phyloP scores from a whole-genome alignment of 2,113 vertebrate genomes.

The Leuciscus idus region DNA sequence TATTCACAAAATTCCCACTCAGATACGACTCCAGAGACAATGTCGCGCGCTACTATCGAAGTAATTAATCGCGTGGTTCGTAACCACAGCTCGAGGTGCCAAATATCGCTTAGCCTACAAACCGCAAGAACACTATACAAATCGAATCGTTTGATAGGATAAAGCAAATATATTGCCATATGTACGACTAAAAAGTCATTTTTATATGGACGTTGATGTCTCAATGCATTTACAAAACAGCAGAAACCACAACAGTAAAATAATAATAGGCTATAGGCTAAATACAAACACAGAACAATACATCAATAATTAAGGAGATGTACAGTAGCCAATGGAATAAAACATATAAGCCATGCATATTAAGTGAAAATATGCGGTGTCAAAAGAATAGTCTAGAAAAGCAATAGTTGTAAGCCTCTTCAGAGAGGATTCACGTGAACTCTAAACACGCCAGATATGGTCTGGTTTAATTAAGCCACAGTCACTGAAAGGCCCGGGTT shows the following conservation, averaged over 20 bases:
- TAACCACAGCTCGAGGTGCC: not conserved
- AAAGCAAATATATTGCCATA: not conserved
- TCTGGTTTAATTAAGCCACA: slow-evolving; percentile 44
- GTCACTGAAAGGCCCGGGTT: slow-evolving; percentile 76
- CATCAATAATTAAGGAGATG: no score
- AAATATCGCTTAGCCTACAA: not conserved
- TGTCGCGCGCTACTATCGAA: not conserved
- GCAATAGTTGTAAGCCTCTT: slow-evolving; percentile 8
- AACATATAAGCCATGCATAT: no score
- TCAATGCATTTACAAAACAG: not conserved
- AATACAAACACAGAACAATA: not conserved
- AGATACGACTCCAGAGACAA: slow-evolving; percentile 43
- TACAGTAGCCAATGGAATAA: not conserved
- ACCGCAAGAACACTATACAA: not conserved
- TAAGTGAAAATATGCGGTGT: not conserved
- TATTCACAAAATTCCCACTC: slow-evolving; percentile 44
- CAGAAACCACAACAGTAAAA: not conserved
- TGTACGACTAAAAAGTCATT: not conserved
- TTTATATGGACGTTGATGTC: not conserved
- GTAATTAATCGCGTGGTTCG: not conserved
- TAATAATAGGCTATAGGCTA: not conserved
- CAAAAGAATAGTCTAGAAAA: not conserved
- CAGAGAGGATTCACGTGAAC: slow-evolving; percentile 27
- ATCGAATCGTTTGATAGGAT: not conserved
- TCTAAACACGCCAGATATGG: slow-evolving; percentile 35